Percentiles rank a stretch among this genome's conserved stretches.
Evolutionary conservation across 2,113 vertebrate species (phyloP).

Genomic region (Apistogramma diplotaenia): DNA sequence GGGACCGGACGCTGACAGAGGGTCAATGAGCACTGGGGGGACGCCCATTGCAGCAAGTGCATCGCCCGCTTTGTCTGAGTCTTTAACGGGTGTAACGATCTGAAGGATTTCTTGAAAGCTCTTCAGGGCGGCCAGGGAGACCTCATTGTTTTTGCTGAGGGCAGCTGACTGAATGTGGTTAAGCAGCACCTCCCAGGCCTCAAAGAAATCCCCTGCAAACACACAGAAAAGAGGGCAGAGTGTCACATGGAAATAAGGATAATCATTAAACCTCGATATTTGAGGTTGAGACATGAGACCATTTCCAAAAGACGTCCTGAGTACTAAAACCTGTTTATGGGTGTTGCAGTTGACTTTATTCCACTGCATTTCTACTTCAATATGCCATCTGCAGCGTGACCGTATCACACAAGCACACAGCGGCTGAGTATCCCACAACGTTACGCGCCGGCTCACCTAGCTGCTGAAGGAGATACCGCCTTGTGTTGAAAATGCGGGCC

Average conservation of each 20-base stretch:
- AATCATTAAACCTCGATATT: neutral
- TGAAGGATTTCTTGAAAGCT: slow-evolving; percentile 99
- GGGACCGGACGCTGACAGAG: slow-evolving; percentile 82
- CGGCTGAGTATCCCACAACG: neutral
- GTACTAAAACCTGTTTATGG: neutral
- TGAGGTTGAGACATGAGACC: neutral
- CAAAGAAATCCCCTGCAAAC: slow-evolving; percentile 90
- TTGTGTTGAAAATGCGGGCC: slow-evolving; percentile 97
- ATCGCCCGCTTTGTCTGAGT: slow-evolving; percentile 84
- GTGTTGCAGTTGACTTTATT: neutral
- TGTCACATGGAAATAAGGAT: neutral
- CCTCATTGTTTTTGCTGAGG: slow-evolving; percentile 98
- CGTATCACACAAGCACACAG: neutral
- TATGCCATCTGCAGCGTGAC: neutral
- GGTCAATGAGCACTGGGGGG: slow-evolving; percentile 82
- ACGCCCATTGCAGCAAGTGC: slow-evolving; percentile 84
- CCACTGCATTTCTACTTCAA: too few relatives aligned
- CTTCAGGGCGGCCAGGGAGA: slow-evolving; percentile 95
- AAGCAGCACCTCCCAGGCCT: slow-evolving; percentile 96
- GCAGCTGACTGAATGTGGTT: slow-evolving; percentile 98
- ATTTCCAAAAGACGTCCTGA: neutral
- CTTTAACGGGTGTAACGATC: slow-evolving; percentile 90
- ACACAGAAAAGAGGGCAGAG: neutral
- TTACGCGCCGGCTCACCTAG: slow-evolving; percentile 78
- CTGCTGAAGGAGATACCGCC: slow-evolving; percentile 91